Base-by-base conservation (phyloP, 1,140 invertebrate genomes). In the Drosophila virilis region DNA sequence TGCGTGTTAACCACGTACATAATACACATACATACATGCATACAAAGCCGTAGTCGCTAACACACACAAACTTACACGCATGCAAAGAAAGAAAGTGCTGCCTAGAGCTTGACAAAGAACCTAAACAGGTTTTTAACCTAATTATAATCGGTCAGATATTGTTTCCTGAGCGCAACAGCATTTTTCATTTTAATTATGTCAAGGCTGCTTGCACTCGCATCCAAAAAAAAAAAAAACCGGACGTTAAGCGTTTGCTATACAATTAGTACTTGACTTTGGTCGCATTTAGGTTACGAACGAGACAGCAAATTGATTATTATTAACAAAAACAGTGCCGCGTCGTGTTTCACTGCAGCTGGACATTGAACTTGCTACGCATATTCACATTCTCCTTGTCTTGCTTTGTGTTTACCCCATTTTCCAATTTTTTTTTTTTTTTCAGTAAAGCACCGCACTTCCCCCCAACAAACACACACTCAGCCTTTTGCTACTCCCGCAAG, bases 1-100 rank as follows among this genome's bases (percentile, higher is more conserved):
- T 89, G 80, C 84, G 84, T 88, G 80, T 74, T 82, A 78, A 73
- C 84, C 84, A 89, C 84, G 84, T 89, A 89, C 74, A 89, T 84
- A 64, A 50, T 37, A 45, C 50, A 70, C 46, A 72, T 45, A 70
- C 46, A 72, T 45, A 57, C 62, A 72, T 35, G 46, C 79, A 66
- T 9, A 43, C 13, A 54, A 58, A 58, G 33, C 48, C 35, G 33
- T 33, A 51, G 46, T 48, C 65, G 65, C 37, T 37, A n/a, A 15
- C 62, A 78, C 48, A 58, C 33, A 61, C 54, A 50, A 48, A 45
- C 51, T 42, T 38, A 50, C 46, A 60, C 48, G 61, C 58, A 57
- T 17, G 8, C 38, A 71, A 60, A 72, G 80, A 88, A 88, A 89
- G 83, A 89, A 89, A 89, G 84, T 89, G 77, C 61, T 77, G 83